These are phyloP conservation scores for Graptemys geographica DNA, from an alignment of 2,797 vertebrate species.

Conservation along the genomic window DNA sequence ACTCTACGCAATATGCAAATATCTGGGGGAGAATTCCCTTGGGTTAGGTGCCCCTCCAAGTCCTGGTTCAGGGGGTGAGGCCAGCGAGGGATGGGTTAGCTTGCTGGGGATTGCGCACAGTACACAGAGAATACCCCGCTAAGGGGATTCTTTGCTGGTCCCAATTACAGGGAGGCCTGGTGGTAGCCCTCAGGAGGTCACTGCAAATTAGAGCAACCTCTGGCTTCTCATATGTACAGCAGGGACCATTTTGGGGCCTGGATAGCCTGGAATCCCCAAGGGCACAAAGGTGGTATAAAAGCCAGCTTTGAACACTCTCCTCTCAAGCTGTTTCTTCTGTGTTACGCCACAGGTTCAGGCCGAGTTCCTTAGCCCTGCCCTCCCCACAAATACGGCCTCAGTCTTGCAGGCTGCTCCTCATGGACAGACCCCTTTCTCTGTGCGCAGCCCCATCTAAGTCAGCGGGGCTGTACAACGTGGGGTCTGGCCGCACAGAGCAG, in stretches of 20 bases:
- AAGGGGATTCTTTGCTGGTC: background rate
- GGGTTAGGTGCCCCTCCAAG: background rate
- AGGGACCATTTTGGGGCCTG: background rate
- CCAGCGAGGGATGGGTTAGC: background rate
- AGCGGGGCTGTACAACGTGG: rapidly evolving
- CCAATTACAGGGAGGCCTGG: background rate
- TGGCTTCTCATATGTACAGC: background rate
- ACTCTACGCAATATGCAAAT: no score
- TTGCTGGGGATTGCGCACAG: background rate
- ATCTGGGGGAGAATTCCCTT: background rate
- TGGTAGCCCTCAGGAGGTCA: background rate
- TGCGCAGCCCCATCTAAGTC: background rate
- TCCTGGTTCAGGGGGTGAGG: background rate
- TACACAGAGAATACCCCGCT: background rate
- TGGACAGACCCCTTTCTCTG: background rate
- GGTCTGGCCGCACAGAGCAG: background rate
- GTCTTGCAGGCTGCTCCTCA: background rate
- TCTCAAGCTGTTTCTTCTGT: background rate
- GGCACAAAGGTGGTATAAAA: background rate
- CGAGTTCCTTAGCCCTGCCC: background rate
- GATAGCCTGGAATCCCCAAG: background rate
- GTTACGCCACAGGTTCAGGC: background rate
- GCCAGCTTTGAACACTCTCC: background rate
- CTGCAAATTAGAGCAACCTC: background rate
- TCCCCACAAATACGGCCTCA: background rate